Evolutionary conservation across 2,888 invertebrate species (phyloP).

Genomic region (Lissonota sp.): DNA sequence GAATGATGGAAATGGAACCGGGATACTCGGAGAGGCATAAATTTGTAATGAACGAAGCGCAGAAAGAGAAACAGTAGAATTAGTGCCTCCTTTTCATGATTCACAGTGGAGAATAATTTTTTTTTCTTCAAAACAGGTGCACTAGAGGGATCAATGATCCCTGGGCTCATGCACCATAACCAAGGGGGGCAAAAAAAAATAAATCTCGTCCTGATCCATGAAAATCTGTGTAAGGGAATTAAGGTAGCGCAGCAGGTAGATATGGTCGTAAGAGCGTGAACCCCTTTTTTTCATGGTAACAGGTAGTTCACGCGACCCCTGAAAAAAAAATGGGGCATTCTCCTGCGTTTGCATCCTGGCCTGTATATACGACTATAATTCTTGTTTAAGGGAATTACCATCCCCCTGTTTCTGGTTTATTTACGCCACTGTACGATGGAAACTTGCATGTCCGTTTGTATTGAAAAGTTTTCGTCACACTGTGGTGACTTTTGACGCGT

Average conservation of each 20-base stretch:
- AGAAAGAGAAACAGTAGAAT: no score
- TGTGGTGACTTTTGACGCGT: slow-evolving; percentile 80
- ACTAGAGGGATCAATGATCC: slow-evolving; percentile 42
- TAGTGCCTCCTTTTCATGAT: no score
- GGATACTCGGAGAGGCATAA: no score
- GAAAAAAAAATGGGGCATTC: slow-evolving; percentile 32
- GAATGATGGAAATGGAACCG: no score
- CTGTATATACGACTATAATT: slow-evolving; percentile 6
- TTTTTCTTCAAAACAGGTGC: slow-evolving; percentile 44
- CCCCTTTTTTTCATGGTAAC: slow-evolving; percentile 53
- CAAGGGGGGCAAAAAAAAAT: slow-evolving; percentile 18
- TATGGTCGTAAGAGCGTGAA: slow-evolving; percentile 45
- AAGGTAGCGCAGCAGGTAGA: slow-evolving; percentile 38
- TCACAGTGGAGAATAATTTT: no score
- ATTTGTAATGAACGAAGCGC: no score
- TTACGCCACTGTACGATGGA: slow-evolving; percentile 18
- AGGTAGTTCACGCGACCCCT: slow-evolving; percentile 49
- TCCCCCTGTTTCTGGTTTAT: slow-evolving; percentile 9
- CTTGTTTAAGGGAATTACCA: neutral
- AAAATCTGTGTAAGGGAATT: slow-evolving; percentile 63
- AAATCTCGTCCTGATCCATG: slow-evolving; percentile 52
- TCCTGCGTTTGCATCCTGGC: slow-evolving; percentile 43
- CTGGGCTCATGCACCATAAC: slow-evolving; percentile 10
- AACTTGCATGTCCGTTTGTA: neutral
- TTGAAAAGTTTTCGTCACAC: slow-evolving; percentile 72